phyloP scores from a whole-genome alignment of 2,888 invertebrate genomes.

The Leucoma salicis region DNA sequence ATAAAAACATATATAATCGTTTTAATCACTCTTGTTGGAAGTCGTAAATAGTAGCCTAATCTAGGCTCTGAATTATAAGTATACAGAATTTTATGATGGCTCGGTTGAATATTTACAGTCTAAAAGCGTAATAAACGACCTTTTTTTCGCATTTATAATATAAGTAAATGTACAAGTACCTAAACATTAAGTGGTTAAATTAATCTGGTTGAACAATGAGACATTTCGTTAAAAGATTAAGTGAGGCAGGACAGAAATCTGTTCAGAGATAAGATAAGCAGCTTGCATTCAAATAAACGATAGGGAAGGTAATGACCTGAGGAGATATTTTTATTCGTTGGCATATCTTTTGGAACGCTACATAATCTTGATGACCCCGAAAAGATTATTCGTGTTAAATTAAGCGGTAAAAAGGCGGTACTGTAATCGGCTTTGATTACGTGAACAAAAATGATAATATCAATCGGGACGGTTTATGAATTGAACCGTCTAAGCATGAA shows the following conservation, averaged over 20 bases:
- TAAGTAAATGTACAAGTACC: no score
- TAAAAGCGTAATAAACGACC: no score
- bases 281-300: slow-evolving; percentile 20
- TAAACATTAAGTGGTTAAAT: slow-evolving; percentile 56
- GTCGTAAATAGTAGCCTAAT: no score
- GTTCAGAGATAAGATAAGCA: slow-evolving; percentile 27
- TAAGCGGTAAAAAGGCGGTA: background rate
- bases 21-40: no score
- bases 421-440: background rate
- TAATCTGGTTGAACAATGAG: slow-evolving; percentile 59
- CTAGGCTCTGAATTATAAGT: no score
- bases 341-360: background rate
- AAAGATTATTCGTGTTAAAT: background rate
- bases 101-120: no score
- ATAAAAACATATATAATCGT: no score
- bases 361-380: slow-evolving; percentile 3
- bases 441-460: no score
- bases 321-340: slow-evolving; percentile 6
- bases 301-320: slow-evolving; percentile 17
- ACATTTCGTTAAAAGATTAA: slow-evolving; percentile 45
- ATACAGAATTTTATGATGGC: no score
- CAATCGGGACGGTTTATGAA: no score
- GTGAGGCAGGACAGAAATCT: slow-evolving; percentile 20
- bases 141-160: no score
- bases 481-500: no score